These are phyloP conservation scores for Carcinoscorpius rotundicauda DNA, from an alignment of 1,140 invertebrate genomes.

Conservation along the genomic window DNA sequence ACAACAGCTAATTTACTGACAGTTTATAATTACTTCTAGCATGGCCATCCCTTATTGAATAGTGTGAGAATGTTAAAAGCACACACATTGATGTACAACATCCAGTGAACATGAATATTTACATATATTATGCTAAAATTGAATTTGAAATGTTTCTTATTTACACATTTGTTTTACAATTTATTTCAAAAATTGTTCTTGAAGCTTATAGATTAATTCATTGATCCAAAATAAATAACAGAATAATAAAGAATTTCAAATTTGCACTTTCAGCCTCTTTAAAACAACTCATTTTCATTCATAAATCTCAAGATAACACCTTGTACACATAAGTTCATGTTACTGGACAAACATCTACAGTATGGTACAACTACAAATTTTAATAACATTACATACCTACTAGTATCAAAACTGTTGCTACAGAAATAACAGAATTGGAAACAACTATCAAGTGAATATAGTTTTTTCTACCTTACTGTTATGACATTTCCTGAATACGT, in stretches of 20 bases:
- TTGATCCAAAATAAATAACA: background rate
- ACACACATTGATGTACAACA: no score
- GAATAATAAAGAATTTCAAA: constrained; percentile 10
- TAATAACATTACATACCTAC: background rate
- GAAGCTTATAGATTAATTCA: constrained; percentile 1
- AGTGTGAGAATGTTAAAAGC: no score
- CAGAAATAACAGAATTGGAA: no score
- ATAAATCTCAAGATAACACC: constrained; percentile 5
- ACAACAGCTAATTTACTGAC: no score
- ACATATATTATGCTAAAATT: background rate
- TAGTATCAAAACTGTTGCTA: background rate
- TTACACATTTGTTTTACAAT: background rate
- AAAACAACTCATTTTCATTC: background rate
- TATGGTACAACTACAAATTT: background rate
- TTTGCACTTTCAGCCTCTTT: constrained; percentile 5
- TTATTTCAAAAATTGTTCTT: background rate
- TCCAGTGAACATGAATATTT: no score
- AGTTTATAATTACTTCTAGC: no score
- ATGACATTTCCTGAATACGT: no score
- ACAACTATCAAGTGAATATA: no score
- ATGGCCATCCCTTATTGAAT: no score
- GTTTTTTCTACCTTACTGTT: no score
- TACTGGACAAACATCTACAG: background rate
- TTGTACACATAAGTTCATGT: background rate
- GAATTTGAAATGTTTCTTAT: background rate